Evolutionary conservation across 2,113 vertebrate species (phyloP), one percentile per base, ranked within the genome.

Genomic region (Bufo bufo): DNA sequence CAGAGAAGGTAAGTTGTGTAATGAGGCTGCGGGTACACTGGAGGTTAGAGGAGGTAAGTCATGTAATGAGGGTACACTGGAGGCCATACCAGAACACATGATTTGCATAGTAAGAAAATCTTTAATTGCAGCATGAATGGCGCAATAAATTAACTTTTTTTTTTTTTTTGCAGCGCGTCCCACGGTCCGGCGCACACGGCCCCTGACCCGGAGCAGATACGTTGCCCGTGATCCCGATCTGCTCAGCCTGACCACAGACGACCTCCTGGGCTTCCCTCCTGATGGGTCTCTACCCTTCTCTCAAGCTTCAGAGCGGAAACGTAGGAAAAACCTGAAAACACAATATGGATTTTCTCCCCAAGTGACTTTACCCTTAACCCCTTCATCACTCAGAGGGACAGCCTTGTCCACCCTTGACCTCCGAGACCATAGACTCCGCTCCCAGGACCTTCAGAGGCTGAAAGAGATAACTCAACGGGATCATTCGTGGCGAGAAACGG

Each of bases 161-260:
- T 77, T 84, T 6, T 90, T 93, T 91, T 88, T 90, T 56, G 47
- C 87, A 87, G 90, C 77, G 33, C 84, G 85, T 43, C 43, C 69
- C 33, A 72, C 66, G 3, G 47, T 3, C 61, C 45, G 11, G 23
- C 77, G 79, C 19, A 19, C 49, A 80, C 84, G 14, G 2, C 14
- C 61, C 2, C 63, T 89, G 12, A 10, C 61, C 5, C 83, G 9
- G 3, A 74, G 88, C 90, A 91, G 84, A 87, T 85, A 90, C 43
- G 90, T 5, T 71, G 47, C 87, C 20, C 47, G 77, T 85, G 93
- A 96, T 75, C 75, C 85, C 1, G 97, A 98, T 81, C 89, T 92
- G 9, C 47, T 95, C 7, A 98, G 97, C 43, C 93, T 99, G 82
- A 96, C 96, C 0, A 99, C 97, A 0, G 96, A 99, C 33, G 97